These are phyloP conservation scores for Drosophila albomicans DNA, from an alignment of 1,140 invertebrate species.

Conservation along the genomic window DNA sequence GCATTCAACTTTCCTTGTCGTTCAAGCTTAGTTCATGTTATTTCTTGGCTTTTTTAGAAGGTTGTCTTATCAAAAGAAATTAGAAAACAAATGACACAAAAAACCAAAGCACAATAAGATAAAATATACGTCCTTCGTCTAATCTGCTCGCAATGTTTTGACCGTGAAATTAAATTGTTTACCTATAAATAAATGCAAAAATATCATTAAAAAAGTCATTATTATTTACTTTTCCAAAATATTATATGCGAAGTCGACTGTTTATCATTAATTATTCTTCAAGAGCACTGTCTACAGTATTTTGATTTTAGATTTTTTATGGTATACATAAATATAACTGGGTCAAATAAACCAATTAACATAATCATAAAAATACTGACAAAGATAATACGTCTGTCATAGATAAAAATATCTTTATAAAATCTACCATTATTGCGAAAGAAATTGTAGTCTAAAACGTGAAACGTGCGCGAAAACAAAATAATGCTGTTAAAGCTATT, in stretches of 20 bases:
- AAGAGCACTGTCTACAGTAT: not conserved
- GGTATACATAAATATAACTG: not conserved
- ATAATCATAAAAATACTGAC: slow-evolving; percentile 1
- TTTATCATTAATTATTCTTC: not conserved
- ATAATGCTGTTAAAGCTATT: slow-evolving; percentile 55
- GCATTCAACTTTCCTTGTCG: too few relatives aligned
- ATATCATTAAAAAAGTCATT: too few relatives aligned
- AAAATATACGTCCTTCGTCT: not conserved
- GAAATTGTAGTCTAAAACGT: slow-evolving; percentile 17
- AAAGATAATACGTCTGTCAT: slow-evolving; percentile 32
- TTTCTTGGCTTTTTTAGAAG: too few relatives aligned
- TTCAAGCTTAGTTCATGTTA: too few relatives aligned
- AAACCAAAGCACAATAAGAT: too few relatives aligned
- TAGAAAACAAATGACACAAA: too few relatives aligned
- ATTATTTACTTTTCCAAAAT: too few relatives aligned
- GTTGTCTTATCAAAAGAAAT: too few relatives aligned
- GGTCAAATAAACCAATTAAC: slow-evolving; percentile 1
- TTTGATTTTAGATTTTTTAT: too few relatives aligned
- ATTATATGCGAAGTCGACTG: too few relatives aligned
- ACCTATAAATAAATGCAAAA: not conserved
- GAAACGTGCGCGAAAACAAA: slow-evolving; percentile 12
- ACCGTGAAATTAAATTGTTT: not conserved
- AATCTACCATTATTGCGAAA: not conserved
- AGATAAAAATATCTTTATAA: slow-evolving; percentile 21
- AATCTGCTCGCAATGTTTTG: not conserved